phyloP scores from a whole-genome alignment of 2,797 vertebrate species.

The Myotis daubentonii region DNA sequence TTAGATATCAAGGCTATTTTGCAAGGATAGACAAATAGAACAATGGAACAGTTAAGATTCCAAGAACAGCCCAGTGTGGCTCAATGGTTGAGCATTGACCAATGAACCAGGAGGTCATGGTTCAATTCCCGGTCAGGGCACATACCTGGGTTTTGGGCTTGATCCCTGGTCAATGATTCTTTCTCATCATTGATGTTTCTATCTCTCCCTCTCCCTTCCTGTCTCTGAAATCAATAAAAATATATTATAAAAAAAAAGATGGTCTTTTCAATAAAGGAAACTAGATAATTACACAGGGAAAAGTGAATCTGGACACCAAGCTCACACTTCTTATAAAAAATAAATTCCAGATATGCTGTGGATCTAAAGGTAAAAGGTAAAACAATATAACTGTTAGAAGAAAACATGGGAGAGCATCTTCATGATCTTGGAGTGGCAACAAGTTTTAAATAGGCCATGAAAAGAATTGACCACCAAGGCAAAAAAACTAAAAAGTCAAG shows the following conservation, averaged over 20 bases:
- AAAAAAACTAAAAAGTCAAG: neutral
- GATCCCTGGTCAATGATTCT: no score
- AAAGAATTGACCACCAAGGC: slow-evolving; percentile 23
- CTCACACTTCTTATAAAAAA: slow-evolving; percentile 17
- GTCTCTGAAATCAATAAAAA: no score
- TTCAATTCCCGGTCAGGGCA: no score
- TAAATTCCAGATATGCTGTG: neutral
- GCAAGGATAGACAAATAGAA: neutral
- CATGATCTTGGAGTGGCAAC: neutral
- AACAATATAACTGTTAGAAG: slow-evolving; percentile 9
- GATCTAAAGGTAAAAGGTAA: neutral
- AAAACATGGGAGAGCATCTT: slow-evolving; percentile 28
- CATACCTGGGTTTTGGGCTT: no score
- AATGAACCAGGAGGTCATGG: no score
- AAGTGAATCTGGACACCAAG: neutral
- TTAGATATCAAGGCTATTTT: slow-evolving; percentile 4
- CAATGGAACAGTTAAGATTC: slow-evolving; percentile 7
- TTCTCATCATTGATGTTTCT: no score
- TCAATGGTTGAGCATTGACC: no score
- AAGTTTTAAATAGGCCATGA: slow-evolving; percentile 6
- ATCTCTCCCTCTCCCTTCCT: no score
- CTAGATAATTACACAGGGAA: neutral
- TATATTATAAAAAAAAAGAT: neutral
- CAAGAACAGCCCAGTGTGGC: neutral
- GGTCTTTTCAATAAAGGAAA: neutral